These are phyloP conservation scores for Heteromormyrus szaboi DNA, from an alignment of 2,797 vertebrate genomes.

Conservation along the genomic window DNA sequence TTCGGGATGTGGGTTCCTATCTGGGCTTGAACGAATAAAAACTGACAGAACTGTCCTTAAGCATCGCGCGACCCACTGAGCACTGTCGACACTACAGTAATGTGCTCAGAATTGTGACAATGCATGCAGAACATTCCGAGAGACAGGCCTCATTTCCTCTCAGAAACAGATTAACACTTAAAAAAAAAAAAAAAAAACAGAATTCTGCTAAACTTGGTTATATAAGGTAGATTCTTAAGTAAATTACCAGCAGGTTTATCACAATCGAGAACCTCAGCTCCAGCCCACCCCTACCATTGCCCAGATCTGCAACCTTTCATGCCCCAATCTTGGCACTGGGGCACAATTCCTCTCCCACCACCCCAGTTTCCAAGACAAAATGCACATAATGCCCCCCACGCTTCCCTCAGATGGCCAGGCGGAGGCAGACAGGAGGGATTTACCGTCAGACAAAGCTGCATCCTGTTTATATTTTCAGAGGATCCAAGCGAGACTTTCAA, in stretches of 20 bases:
- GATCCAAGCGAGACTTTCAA: constrained; percentile 24
- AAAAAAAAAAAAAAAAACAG: not conserved
- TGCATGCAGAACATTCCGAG: not conserved
- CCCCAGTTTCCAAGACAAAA: not conserved
- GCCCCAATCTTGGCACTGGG: not conserved
- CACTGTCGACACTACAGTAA: not conserved
- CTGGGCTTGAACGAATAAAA: not conserved
- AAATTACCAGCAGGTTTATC: not conserved
- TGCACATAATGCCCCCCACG: not conserved
- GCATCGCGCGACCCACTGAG: not conserved
- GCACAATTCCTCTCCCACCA: not conserved
- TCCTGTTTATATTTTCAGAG: constrained; percentile 63
- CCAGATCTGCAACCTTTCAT: not conserved
- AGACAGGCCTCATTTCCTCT: not conserved
- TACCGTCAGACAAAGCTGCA: constrained; percentile 63
- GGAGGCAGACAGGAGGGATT: constrained; percentile 53
- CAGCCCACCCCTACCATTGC: not conserved
- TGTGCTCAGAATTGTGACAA: not conserved
- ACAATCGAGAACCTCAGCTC: not conserved
- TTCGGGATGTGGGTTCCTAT: not conserved
- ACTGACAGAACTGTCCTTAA: not conserved
- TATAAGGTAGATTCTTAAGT: not conserved
- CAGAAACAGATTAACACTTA: not conserved
- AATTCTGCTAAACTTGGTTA: not conserved
- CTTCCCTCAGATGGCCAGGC: constrained; percentile 43